Evolutionary conservation across 2,113 vertebrate genomes (phyloP).

Genomic region (Rhinolophus sinicus): DNA sequence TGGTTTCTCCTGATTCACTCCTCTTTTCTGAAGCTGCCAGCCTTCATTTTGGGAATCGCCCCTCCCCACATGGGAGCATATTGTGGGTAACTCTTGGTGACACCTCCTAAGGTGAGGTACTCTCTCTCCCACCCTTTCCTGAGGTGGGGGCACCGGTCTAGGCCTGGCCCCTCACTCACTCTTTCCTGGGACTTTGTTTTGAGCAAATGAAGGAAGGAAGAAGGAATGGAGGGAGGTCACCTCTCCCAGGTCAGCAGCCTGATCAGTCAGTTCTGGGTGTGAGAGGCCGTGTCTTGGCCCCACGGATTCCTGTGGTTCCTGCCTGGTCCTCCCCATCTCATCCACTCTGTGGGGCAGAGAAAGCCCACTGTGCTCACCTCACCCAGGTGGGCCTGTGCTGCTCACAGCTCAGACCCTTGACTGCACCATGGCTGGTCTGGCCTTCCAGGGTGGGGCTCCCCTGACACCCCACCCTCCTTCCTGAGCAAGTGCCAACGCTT

Average conservation of each 20-base stretch:
- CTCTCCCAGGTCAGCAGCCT: rapidly evolving
- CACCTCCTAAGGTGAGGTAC: rapidly evolving
- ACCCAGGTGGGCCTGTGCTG: rapidly evolving
- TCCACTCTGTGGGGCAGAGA: neutral
- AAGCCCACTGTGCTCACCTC: neutral
- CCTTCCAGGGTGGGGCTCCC: neutral
- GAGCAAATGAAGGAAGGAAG: neutral
- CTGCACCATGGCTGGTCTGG: too few relatives aligned
- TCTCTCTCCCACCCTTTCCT: rapidly evolving
- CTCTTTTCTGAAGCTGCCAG: neutral
- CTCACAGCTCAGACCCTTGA: neutral
- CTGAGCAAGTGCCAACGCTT: neutral
- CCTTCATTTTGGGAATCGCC: rapidly evolving
- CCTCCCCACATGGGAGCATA: rapidly evolving
- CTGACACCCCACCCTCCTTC: neutral
- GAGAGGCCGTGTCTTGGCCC: neutral
- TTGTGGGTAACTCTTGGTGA: neutral
- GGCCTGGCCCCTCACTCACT: neutral
- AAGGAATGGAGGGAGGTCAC: rapidly evolving
- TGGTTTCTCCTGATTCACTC: rapidly evolving
- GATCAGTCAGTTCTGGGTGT: neutral
- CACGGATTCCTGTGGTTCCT: neutral
- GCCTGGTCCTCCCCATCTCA: neutral
- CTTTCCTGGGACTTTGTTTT: neutral
- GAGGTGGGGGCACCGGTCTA: neutral